Conservation (phyloP, 2,888 invertebrate genomes). For the Sacculina carcini region DNA sequence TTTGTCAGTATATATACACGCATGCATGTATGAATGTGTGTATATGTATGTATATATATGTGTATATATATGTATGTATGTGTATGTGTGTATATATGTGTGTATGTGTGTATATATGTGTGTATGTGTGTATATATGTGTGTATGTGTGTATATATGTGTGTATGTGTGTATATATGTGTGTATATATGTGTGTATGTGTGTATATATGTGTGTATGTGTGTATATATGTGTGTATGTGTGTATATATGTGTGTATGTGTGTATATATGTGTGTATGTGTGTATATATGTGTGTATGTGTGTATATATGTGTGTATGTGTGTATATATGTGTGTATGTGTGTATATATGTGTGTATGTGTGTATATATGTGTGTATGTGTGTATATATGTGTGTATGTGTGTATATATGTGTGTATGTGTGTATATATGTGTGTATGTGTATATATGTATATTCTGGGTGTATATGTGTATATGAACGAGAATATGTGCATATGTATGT, state of each 20-base stretch:
- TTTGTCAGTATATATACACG: too few species aligned
- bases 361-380: not conserved
- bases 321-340: not conserved
- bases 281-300: not conserved
- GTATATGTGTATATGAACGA: too few species aligned
- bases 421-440: not conserved
- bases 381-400: not conserved
- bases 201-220: not conserved
- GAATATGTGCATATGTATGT: too few species aligned
- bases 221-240: not conserved
- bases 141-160: not conserved
- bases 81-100: not conserved
- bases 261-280: not conserved
- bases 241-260: not conserved
- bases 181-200: not conserved
- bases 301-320: not conserved
- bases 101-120: not conserved
- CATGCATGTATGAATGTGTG: too few species aligned
- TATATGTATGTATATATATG: not conserved
- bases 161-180: not conserved
- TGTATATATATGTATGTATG: not conserved
- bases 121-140: not conserved
- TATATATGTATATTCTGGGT: not conserved
- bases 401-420: not conserved
- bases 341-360: not conserved